A percentile compares a stretch with the other conserved stretches of the same genome.
Evolutionary conservation across 2,797 vertebrate genomes (phyloP).

Genomic region (Pipistrellus nathusii): DNA sequence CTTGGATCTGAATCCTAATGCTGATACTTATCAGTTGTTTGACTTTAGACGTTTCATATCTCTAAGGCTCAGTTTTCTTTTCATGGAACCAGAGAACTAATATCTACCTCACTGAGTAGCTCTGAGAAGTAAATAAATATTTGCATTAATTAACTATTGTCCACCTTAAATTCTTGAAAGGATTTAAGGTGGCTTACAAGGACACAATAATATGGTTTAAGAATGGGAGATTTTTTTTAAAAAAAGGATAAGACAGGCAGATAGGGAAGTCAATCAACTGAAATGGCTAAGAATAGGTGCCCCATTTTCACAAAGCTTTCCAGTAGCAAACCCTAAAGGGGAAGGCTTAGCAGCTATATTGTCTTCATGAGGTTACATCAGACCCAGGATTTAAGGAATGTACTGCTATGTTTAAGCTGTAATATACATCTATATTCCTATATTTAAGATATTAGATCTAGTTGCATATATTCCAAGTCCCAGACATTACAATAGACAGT

Average conservation of each 20-base stretch:
- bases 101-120: slow-evolving; percentile 54
- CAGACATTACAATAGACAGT: background rate
- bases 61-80: slow-evolving; percentile 68
- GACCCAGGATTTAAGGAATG: background rate
- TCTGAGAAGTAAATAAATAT: slow-evolving; percentile 74
- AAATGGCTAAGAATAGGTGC: slow-evolving; percentile 1
- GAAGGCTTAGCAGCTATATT: background rate
- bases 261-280: background rate
- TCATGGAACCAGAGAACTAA: slow-evolving; percentile 67
- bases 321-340: background rate
- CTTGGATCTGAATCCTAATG: slow-evolving; percentile 13
- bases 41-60: slow-evolving; percentile 61
- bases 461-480: background rate
- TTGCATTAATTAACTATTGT: slow-evolving; percentile 77
- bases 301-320: slow-evolving; percentile 41
- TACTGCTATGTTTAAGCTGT: background rate
- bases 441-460: background rate
- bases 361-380: background rate
- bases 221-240: background rate
- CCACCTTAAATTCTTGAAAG: slow-evolving; percentile 56
- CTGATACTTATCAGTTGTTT: background rate
- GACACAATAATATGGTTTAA: slow-evolving; percentile 64
- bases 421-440: background rate
- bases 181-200: slow-evolving; percentile 76
- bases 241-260: background rate